Evolutionary conservation across 2,113 vertebrate species (phyloP), one percentile per base, ranked within the genome.

Genomic region (Camelus dromedarius): DNA sequence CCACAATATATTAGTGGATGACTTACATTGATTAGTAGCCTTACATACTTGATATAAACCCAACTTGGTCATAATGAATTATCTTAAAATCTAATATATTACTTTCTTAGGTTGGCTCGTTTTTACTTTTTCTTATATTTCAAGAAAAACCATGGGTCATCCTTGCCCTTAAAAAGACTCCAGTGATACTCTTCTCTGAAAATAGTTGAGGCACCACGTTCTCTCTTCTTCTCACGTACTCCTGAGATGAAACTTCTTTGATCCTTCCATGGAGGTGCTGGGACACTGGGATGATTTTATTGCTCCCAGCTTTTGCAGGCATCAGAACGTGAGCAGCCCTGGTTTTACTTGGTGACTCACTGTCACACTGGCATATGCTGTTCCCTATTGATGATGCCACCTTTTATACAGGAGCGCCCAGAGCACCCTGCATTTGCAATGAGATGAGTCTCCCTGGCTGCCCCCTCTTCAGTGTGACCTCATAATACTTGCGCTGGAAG

Each of bases 401-500:
- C 16, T 73, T 82, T 82, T 48, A 95, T 22, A 89, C 92, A 93
- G 93, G 85, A 79, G 89, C n/a, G 60, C 80, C 92, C 60, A 62
- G 72, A 58, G 58, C 35, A 80, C 67, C 75, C 38, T 79, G 58
- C 38, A 42, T 12, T 18, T 70, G 32, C 77, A 86, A 56, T 96
- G 86, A 86, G 72, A 48, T 88, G 42, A 86, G 19, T 93, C 67
- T 91, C 62, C 62, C 28, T n/a, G 69, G 9, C 38, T 64, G 28
- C 32, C n/a, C 13, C 60, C 13, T 91, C 85, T 85, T 62, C 64
- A 42, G 2, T 16, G 28, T 0, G 2, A 48, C 48, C 11, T 88
- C 66, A 95, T 38, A 70, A 22, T 84, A 73, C 42, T 48, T 83
- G 30, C 81, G 7, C 14, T 87, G 69, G 62, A 46, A 70, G n/a